Evolutionary conservation across 1,140 invertebrate species (phyloP).

Genomic region (Zophobas morio): DNA sequence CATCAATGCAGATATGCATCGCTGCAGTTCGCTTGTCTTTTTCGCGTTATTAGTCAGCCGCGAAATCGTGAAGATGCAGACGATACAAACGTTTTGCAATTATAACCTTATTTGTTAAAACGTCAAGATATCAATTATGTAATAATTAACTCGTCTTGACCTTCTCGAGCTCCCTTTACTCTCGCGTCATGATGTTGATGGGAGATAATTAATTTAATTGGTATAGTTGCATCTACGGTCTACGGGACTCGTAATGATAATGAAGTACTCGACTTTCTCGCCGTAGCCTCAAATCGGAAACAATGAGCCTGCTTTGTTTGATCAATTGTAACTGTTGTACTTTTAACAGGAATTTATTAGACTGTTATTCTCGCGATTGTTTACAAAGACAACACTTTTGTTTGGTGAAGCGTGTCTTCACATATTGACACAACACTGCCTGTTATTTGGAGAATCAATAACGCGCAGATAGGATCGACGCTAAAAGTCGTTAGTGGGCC

Average conservation of each 20-base stretch:
- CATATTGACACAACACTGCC: background rate
- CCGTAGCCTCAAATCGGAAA: conserved; percentile 7
- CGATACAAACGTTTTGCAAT: conserved; percentile 26
- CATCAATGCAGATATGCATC: too few species aligned
- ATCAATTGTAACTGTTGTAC: background rate
- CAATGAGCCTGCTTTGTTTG: conserved; percentile 10
- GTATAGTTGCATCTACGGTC: background rate
- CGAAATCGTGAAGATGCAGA: conserved; percentile 6
- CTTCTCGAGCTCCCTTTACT: conserved; percentile 36
- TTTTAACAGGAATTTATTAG: conserved; percentile 8
- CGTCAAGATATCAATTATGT: conserved; percentile 43
- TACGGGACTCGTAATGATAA: too few species aligned
- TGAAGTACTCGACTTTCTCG: background rate
- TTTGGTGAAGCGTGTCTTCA: conserved; percentile 9
- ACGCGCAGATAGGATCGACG: background rate
- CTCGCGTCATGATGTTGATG: conserved; percentile 33
- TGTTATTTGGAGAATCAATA: background rate
- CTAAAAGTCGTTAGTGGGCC: too few species aligned
- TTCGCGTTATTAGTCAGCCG: background rate
- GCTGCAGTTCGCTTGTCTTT: background rate
- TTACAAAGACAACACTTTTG: conserved; percentile 33
- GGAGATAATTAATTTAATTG: conserved; percentile 35
- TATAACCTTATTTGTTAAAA: conserved; percentile 37
- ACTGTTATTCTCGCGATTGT: conserved; percentile 15
- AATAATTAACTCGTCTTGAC: conserved; percentile 39